Conservation (phyloP, 2,113 vertebrate genomes). For the Aleadryas rufinucha region DNA sequence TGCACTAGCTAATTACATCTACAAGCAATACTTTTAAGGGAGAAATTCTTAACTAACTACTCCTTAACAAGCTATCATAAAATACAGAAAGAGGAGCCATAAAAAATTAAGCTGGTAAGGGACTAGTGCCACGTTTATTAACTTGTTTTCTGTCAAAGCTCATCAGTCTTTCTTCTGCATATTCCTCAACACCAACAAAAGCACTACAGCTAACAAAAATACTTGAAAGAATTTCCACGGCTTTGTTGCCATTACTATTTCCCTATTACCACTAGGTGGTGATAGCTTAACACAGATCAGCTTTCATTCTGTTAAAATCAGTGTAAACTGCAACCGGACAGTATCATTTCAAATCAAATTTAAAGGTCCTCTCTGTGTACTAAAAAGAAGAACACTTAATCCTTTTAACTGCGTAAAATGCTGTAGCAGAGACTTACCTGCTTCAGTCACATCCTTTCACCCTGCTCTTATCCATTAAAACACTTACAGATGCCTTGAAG, state of each 20-base stretch:
- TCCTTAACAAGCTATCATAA: not conserved
- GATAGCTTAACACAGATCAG: conserved; percentile 6
- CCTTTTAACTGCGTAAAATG: not conserved
- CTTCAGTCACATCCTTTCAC: not conserved
- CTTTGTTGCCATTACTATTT: not conserved
- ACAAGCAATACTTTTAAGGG: not conserved
- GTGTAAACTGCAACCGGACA: not conserved
- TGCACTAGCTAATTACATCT: not conserved
- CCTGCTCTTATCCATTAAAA: not conserved
- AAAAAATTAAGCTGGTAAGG: not conserved
- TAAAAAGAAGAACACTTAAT: not conserved
- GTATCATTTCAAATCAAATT: not conserved
- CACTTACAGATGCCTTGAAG: not conserved
- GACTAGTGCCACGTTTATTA: rapidly evolving
- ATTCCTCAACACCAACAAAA: not conserved
- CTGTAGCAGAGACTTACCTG: not conserved
- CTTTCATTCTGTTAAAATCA: not conserved
- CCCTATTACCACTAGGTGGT: conserved; percentile 60
- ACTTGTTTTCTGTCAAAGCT: not conserved
- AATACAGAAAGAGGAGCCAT: not conserved
- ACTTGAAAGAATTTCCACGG: too few relatives aligned
- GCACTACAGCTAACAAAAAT: not conserved
- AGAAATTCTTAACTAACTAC: not conserved
- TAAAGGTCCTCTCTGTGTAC: not conserved
- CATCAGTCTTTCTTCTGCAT: rapidly evolving